Base-by-base conservation (phyloP, 1,140 invertebrate species). In the Macrobrachium rosenbergii region DNA sequence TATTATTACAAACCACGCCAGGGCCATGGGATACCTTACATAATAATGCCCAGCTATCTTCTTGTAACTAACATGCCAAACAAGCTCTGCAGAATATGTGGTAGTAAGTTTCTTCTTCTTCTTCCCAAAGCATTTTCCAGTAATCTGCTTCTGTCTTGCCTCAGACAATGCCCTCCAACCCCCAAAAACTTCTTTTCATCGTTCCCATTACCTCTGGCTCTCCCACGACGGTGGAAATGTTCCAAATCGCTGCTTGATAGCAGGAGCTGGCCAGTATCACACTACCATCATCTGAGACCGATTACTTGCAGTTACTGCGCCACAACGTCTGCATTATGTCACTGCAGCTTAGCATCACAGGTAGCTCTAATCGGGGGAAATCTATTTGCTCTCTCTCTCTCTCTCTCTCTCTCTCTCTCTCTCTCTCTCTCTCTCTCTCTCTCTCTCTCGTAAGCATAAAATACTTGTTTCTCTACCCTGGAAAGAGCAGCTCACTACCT, bases 401-500 rank as follows among this genome's bases (percentile, higher is more conserved):
- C 64, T 67, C 64, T 67, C 64, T 67, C 23, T 67, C 23, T 67
- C 23, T 69, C 64, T 69, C 64, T 69, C 64, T 69, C 64, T 69
- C 64, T 69, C 64, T 69, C 64, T 69, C 64, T 69, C 64, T 69
- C n/a, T 69, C 64, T 69, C 64, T 69, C 64, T 69, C 64, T 69
- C 64, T 69, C 64, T 69, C 64, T 69, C 19, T 73, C 23, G 37
- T 19, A 75, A 45, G 8, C 52, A 10, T 52, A 52, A 12, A 12
- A 52, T 5, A 52, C 52, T 52, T 52, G 52, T 52, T 52, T 52
- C 52, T 5, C 11, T 5, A 8, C 2, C 52, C 12, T 52, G 52
- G 52, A 52, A 52, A 12, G 52, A 52, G 12, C 52, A 10, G 52
- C 6, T 12, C 3, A 52, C 8, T 52, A 3, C 52, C 64, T 52